Evolutionary conservation across 2,797 vertebrate genomes (phyloP), one percentile per base, ranked within the genome.

Genomic region (Acipenser oxyrinchus): DNA sequence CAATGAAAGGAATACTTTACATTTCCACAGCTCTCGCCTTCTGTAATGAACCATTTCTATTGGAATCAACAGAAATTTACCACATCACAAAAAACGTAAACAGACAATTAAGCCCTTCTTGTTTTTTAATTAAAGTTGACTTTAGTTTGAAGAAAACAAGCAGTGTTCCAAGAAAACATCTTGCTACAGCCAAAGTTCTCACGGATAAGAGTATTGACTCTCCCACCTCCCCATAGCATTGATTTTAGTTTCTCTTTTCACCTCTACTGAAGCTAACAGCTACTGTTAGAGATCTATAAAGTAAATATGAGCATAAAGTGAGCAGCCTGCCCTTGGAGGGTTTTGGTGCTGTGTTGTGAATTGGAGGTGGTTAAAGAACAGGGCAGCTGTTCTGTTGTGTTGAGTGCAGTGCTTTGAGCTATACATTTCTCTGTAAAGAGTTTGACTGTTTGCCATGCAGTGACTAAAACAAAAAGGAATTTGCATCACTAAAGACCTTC

Each of bases 181-280:
- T 62, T 63, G 65, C 67, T 65, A 62, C 53, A 69, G 72, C 70
- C 70, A 74, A 71, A 71, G 69, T 71, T 71, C 70, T 67, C 73
- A 12, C 55, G 48, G 68, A 58, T 61, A 11, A 74, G 50, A 66
- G 61, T 79, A 81, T 79, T 23, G 70, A 84, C 79, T 81, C 78
- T 76, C 75, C 80, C 70, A 76, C 48, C n/a, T 60, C 12, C 68
- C 72, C 77, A 73, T 57, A 1, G 68, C 86, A 84, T 86, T 78
- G 83, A 89, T 88, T 84, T 83, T 78, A 77, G 76, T 77, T 78
- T 84, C 83, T 77, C 79, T 77, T 78, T 80, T 80, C 77, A 73
- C 75, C 75, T 74, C 78, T 79, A 81, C 80, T 79, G 77, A 83
- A 77, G 77, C 82, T 79, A 81, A 84, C 82, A 82, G 78, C 76